phyloP scores from a whole-genome alignment of 1,140 invertebrate species.

The Hylaeus anthracinus region DNA sequence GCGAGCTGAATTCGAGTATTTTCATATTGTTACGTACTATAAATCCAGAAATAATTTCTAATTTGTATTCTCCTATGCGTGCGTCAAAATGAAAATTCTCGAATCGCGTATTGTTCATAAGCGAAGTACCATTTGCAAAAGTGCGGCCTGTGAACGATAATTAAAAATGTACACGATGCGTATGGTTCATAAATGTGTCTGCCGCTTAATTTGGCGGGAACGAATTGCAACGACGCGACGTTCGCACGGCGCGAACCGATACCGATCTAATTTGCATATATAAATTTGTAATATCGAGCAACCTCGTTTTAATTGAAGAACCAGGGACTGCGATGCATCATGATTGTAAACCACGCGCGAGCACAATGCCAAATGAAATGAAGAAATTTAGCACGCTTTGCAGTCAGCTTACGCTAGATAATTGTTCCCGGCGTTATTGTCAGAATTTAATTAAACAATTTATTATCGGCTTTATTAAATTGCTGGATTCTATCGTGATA shows the following conservation, averaged over 20 bases:
- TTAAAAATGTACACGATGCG: constrained; percentile 58
- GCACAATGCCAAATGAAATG: constrained; percentile 37
- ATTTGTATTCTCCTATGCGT: neutral
- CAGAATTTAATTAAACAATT: constrained; percentile 21
- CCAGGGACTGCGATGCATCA: neutral
- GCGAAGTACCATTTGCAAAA: constrained; percentile 19
- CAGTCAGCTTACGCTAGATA: constrained; percentile 26
- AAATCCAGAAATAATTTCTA: too few relatives aligned
- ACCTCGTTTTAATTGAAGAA: constrained; percentile 54
- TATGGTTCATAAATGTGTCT: constrained; percentile 51
- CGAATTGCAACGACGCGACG: constrained; percentile 49
- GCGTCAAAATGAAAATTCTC: constrained; percentile 14
- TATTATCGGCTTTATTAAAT: constrained; percentile 21
- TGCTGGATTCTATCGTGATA: constrained; percentile 3
- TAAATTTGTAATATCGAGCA: constrained; percentile 49
- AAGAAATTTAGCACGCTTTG: constrained; percentile 32
- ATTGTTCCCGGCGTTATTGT: constrained; percentile 4
- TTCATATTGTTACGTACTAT: neutral
- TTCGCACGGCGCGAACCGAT: constrained; percentile 33
- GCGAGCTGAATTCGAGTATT: neutral
- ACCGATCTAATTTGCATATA: constrained; percentile 60
- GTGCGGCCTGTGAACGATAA: constrained; percentile 52
- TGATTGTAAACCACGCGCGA: constrained; percentile 17
- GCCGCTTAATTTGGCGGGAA: constrained; percentile 53
- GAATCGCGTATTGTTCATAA: constrained; percentile 25